Evolutionary conservation across 2,113 vertebrate genomes (phyloP), one percentile per base, ranked within the genome.

Genomic region (Triplophysa dalaica): DNA sequence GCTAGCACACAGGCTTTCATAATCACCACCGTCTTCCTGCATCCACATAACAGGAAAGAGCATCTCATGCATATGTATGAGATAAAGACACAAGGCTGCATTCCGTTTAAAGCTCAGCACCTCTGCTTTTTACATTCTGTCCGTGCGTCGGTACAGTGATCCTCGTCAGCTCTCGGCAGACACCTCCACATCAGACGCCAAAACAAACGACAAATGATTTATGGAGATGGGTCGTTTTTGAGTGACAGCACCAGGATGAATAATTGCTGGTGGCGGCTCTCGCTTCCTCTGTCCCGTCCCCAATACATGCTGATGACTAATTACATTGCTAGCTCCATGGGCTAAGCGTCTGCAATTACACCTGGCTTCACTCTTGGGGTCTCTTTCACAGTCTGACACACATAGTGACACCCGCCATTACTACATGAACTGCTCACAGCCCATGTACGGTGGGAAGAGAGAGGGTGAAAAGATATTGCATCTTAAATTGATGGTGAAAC

Each of bases 251-350:
- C 50, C 14, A 41, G 29, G 75, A 81, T 81, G 65, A 84, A 75
- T 84, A 81, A 82, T 82, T 82, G 65, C 83, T 75, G 56, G 68
- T 69, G 82, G 78, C 61, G 50, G 79, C 79, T 81, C 68, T 64
- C 0, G 48, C 79, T 78, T 84, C 76, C 65, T 78, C 79, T 63
- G 81, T 66, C 83, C 56, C 24, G 43, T 66, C 24, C 58, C 24
- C 60, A 33, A 50, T 48, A 75, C 76, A 70, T 33, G 33, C 58
- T 75, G 80, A 75, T 72, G 81, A 66, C 78, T 81, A 79, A 81
- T 83, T 85, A 85, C 81, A 38, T 69, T 79, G 76, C 33, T 65
- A 81, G 66, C 26, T 24, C 63, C 63, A 78, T 64, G 19, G 54
- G 80, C 83, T 70, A 70, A 70, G 70, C 67, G 76, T 60, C 64